Base-by-base conservation (phyloP, 2,113 vertebrate species). In the Lates calcarifer region DNA sequence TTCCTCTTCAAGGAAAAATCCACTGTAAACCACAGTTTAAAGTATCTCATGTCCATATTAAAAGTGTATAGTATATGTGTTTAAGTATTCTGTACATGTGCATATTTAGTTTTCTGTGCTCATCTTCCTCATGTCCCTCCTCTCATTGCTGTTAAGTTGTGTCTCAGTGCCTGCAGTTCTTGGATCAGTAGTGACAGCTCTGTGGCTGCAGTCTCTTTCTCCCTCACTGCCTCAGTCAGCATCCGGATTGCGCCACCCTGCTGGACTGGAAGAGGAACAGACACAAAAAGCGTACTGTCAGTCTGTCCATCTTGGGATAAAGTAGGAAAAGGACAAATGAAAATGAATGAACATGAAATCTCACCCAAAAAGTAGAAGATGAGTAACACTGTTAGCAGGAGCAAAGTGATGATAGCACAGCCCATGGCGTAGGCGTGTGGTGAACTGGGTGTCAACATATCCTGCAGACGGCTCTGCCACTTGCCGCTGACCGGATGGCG, bases 181-280 rank as follows among this genome's bases (percentile, higher is more conserved):
- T 95, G 96, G 87, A 96, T 89, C 24, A 95, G 92, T 62, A 86
- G 91, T 1, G 90, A 82, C 66, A 95, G 82, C 79, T 94, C 81
- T 57, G 82, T 28, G 47, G 88, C 68, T 20, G 80, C 68, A 0
- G 75, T 78, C 41, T 94, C 85, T 71, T 93, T 93, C 62, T 93
- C 88, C 66, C 37, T 90, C 71, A 92, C 63, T 0, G 88, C 91
- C 64, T 95, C 93, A 1, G 92, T 94, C 79, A 97, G 89, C 0
- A 66, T 83, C 17, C 57, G 89, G 57, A 98, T 92, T 0, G 95
- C 95, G 29, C 96, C 92, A 8, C 94, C 95, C 92, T 98, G 97
- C 82, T 96, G 94, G 82, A 96, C 96, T 96, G 90, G 0, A 7
- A 31, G 83, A 79, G 37, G 17, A 74, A 68, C 26, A 77, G 9